These are phyloP conservation scores for Scartelaos histophorus DNA, from an alignment of 2,113 vertebrate genomes.

Conservation along the genomic window DNA sequence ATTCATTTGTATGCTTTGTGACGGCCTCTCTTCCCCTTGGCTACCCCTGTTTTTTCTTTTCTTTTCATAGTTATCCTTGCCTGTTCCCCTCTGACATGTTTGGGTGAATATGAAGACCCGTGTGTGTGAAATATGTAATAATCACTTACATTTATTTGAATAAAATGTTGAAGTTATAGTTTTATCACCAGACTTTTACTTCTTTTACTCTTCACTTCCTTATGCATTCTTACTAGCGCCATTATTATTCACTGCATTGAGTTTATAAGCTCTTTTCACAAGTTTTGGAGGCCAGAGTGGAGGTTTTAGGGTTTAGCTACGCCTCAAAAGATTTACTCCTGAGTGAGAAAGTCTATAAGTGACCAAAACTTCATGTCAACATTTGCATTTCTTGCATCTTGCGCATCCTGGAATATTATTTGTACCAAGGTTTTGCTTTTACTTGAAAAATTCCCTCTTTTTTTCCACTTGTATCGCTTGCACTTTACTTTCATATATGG, in stretches of 20 bases:
- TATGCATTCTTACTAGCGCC: too few species aligned
- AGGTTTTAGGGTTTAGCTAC: background rate
- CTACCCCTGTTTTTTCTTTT: background rate
- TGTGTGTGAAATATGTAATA: too few species aligned
- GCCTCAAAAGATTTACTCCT: background rate
- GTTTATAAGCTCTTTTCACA: too few species aligned
- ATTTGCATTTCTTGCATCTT: background rate
- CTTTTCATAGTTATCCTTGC: constrained; percentile 6
- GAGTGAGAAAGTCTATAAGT: too few species aligned
- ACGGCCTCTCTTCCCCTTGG: constrained; percentile 3
- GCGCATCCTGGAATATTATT: background rate
- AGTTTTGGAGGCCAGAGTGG: too few species aligned
- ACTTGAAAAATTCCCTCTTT: background rate
- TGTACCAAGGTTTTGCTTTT: background rate
- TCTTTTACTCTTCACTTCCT: too few species aligned
- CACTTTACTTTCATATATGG: too few species aligned
- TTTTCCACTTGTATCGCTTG: background rate
- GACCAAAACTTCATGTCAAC: background rate
- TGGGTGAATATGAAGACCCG: constrained; percentile 30
- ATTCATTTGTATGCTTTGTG: constrained; percentile 26
- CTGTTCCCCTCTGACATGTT: constrained; percentile 43
- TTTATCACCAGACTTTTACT: too few species aligned
- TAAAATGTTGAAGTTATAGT: too few species aligned
- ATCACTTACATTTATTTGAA: too few species aligned
- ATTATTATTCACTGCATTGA: too few species aligned